Evolutionary conservation across 2,797 vertebrate species (phyloP).

Genomic region (Phrynocephalus guinanensis): DNA sequence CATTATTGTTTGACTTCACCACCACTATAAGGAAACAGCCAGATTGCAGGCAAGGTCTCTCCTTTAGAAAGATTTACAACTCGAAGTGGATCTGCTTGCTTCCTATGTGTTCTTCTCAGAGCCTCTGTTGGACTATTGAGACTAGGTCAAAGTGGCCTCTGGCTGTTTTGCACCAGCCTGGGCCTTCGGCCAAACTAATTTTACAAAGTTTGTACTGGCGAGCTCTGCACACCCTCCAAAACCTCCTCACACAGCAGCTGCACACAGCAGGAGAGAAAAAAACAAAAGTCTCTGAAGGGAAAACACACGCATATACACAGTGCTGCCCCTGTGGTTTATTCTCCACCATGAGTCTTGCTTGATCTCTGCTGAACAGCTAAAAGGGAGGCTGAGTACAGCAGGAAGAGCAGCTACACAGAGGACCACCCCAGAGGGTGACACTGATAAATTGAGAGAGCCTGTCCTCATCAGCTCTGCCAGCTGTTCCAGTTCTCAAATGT

Average conservation of each 20-base stretch:
- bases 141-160: background rate
- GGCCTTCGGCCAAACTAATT: constrained; percentile 16
- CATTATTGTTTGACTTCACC: background rate
- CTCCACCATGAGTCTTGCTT: background rate
- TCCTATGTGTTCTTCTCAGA: background rate
- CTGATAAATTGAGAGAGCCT: background rate
- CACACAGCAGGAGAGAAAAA: background rate
- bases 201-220: background rate
- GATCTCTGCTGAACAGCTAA: background rate
- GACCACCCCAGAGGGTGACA: constrained; percentile 13
- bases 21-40: background rate
- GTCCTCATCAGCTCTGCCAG: background rate
- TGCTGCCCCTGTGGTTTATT: background rate
- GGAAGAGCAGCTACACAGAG: background rate
- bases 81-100: background rate
- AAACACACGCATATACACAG: background rate
- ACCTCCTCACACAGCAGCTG: background rate
- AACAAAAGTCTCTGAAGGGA: background rate
- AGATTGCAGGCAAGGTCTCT: background rate
- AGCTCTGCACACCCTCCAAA: background rate
- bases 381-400: background rate
- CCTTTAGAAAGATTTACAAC: background rate
- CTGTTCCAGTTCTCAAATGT: constrained; percentile 1
- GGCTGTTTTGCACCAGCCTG: background rate
- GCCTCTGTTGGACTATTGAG: background rate